Conservation (phyloP, 2,888 invertebrate genomes). For the Electrophaes corylata region DNA sequence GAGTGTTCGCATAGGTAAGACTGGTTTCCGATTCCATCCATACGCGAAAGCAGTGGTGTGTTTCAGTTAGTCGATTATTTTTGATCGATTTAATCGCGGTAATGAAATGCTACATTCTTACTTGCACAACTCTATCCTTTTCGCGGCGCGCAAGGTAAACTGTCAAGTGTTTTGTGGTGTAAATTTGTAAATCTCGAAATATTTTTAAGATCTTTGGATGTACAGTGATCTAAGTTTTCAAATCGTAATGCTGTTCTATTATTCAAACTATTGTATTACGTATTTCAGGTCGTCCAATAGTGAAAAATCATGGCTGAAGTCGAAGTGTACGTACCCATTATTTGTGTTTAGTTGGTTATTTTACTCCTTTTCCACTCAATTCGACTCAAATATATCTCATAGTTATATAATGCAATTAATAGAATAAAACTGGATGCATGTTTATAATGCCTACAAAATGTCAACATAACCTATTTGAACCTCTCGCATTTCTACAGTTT, state of each 20-base stretch:
- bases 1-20: too few species aligned
- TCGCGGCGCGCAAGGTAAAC: conserved; percentile 82
- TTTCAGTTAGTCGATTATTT: conserved; percentile 7
- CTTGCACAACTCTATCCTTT: conserved; percentile 61
- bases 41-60: background rate
- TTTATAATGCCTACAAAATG: conserved; percentile 48
- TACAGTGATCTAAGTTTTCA: conserved; percentile 44
- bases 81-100: conserved; percentile 18
- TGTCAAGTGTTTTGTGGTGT: conserved; percentile 69
- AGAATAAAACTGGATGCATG: background rate
- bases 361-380: background rate
- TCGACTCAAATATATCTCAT: background rate
- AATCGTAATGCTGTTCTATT: conserved; percentile 47
- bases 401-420: background rate
- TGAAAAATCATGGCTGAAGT: conserved; percentile 90
- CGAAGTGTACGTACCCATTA: conserved; percentile 89
- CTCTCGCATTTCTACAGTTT: background rate
- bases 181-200: conserved; percentile 66
- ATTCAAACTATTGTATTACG: conserved; percentile 60
- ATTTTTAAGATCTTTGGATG: conserved; percentile 60
- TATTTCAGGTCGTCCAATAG: conserved; percentile 77
- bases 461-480: conserved; percentile 69
- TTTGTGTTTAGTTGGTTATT: conserved; percentile 25
- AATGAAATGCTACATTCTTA: conserved; percentile 32
- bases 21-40: too few species aligned